A percentile compares a stretch with the other conserved stretches of the same genome.
These are phyloP conservation scores for Pyxicephalus adspersus DNA, from an alignment of 2,113 vertebrate species.

Conservation along the genomic window DNA sequence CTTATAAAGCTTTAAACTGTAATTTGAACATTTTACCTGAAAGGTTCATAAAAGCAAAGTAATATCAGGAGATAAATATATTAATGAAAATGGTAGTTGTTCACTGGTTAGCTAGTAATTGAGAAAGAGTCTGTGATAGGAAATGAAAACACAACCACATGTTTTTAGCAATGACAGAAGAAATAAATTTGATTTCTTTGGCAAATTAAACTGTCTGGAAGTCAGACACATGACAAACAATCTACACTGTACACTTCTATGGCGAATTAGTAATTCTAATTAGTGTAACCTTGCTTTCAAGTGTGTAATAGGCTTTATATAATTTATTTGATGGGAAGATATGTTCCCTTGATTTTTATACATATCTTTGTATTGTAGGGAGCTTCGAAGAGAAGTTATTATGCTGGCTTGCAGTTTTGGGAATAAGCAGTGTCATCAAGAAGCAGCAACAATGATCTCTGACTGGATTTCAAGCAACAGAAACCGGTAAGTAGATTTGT, in stretches of 20 bases:
- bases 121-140: not conserved
- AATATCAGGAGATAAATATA: conserved; percentile 37
- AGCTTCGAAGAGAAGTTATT: conserved; percentile 90
- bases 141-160: conserved; percentile 9
- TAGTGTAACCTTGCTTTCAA: not conserved
- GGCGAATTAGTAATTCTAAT: not conserved
- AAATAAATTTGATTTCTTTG: not conserved
- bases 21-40: conserved; percentile 39
- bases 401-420: conserved; percentile 97
- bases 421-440: conserved; percentile 95
- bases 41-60: conserved; percentile 39
- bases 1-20: conserved; percentile 12
- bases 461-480: conserved; percentile 98
- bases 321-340: not conserved
- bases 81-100: conserved; percentile 21
- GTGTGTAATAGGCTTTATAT: not conserved
- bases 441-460: conserved; percentile 90
- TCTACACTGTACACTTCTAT: not conserved
- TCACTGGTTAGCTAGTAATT: conserved; percentile 1
- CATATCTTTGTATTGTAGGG: conserved; percentile 69
- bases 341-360: not conserved
- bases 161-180: conserved; percentile 27
- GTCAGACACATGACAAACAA: not conserved
- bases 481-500: conserved; percentile 78
- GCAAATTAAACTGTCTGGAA: not conserved